A percentile compares a stretch with the other conserved stretches of the same genome.
Conservation (phyloP, 2,113 vertebrate species). For the Hippocampus zosterae region DNA sequence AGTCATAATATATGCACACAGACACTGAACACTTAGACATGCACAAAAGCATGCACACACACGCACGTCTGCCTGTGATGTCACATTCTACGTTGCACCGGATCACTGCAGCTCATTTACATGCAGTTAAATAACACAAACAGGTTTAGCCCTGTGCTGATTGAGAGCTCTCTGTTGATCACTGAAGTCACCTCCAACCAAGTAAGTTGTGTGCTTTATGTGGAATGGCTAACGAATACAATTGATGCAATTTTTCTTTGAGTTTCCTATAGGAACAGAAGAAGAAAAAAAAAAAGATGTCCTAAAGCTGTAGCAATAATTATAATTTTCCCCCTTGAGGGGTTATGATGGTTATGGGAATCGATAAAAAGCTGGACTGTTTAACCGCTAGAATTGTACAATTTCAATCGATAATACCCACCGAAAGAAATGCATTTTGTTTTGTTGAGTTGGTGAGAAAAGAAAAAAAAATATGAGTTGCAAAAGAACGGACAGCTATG, state of each 20-base stretch:
- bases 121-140: constrained; percentile 31
- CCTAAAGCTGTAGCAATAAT: not conserved
- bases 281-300: not conserved
- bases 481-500: not conserved
- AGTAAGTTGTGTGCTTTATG: constrained; percentile 23
- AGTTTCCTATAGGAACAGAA: not conserved
- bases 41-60: constrained; percentile 5
- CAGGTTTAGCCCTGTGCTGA: constrained; percentile 22
- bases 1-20: not conserved
- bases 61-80: constrained; percentile 1
- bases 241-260: not conserved
- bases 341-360: not conserved
- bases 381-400: not conserved
- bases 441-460: not conserved
- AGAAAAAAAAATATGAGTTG: not conserved
- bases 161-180: not conserved
- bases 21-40: not conserved
- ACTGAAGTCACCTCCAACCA: not conserved
- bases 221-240: not conserved
- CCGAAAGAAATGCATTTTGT: not conserved
- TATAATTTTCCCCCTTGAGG: not conserved
- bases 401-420: not conserved
- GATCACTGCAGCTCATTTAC: not conserved
- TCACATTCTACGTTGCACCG: not conserved
- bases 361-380: not conserved